These are phyloP conservation scores for Netelia inedita DNA, from an alignment of 2,888 invertebrate genomes.

Conservation along the genomic window DNA sequence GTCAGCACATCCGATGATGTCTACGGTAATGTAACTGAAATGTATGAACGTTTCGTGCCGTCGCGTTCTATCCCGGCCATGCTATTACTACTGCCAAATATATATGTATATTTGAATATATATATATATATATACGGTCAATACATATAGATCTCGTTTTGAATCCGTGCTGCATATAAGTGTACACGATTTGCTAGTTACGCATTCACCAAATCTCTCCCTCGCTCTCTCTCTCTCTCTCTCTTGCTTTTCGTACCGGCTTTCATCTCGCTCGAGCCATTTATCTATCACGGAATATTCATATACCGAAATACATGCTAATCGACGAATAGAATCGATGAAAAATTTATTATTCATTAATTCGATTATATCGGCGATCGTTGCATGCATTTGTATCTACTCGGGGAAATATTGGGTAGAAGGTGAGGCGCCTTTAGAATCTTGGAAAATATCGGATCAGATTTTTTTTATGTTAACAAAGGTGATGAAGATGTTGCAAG, in stretches of 20 bases:
- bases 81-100: slow-evolving; percentile 41
- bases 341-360: slow-evolving; percentile 53
- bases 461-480: too few species aligned
- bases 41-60: slow-evolving; percentile 82
- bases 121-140: slow-evolving; percentile 23
- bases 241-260: slow-evolving; percentile 16
- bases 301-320: slow-evolving; percentile 54
- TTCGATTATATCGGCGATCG: slow-evolving; percentile 12
- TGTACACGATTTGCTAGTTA: slow-evolving; percentile 55
- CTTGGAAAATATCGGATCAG: too few species aligned
- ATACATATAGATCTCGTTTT: slow-evolving; percentile 58
- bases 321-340: slow-evolving; percentile 36
- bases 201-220: slow-evolving; percentile 55
- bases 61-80: slow-evolving; percentile 70
- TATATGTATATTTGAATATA: not conserved
- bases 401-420: not conserved
- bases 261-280: slow-evolving; percentile 33
- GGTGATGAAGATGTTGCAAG: too few species aligned
- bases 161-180: slow-evolving; percentile 39
- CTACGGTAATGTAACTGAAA: slow-evolving; percentile 84
- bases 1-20: slow-evolving; percentile 85
- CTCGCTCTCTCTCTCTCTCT: slow-evolving; percentile 31
- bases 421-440: too few species aligned
- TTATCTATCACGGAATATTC: slow-evolving; percentile 60
- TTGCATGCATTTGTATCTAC: not conserved